Conservation (phyloP, 2,113 vertebrate genomes). For the Eurystomus gularis region DNA sequence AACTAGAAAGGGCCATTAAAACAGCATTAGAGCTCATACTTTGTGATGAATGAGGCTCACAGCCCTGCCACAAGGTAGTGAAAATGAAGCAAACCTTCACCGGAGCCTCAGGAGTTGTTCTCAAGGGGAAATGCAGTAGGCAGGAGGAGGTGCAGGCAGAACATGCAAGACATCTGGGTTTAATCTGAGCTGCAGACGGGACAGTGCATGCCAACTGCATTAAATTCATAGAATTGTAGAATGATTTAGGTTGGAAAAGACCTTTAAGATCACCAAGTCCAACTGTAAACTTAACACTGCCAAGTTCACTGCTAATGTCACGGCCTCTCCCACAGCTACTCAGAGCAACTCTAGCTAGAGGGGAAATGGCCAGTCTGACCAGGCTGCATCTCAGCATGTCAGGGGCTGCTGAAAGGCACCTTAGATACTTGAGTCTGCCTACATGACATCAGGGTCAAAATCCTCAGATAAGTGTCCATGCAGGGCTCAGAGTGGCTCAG, state of each 20-base stretch:
- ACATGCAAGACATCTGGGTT: neutral
- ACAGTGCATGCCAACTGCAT: neutral
- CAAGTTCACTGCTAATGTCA: neutral
- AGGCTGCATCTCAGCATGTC: neutral
- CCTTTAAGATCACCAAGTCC: neutral
- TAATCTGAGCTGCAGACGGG: neutral
- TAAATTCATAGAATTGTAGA: neutral
- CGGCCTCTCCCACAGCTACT: neutral
- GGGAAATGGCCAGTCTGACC: neutral
- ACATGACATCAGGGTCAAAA: neutral
- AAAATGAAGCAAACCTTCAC: neutral
- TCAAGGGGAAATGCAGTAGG: neutral
- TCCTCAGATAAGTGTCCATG: neutral
- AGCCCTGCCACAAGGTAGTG: neutral
- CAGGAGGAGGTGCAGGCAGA: neutral
- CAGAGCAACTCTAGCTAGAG: neutral
- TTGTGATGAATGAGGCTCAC: neutral
- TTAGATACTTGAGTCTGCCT: neutral
- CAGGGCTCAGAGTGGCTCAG: neutral
- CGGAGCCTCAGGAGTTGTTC: neutral
- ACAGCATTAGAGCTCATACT: neutral
- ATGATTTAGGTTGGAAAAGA: neutral
- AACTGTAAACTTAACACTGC: neutral
- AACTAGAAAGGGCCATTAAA: slow-evolving; percentile 10
- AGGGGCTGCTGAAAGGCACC: neutral